These are phyloP conservation scores for Patella vulgata DNA, from an alignment of 1,140 invertebrate species.

Conservation along the genomic window DNA sequence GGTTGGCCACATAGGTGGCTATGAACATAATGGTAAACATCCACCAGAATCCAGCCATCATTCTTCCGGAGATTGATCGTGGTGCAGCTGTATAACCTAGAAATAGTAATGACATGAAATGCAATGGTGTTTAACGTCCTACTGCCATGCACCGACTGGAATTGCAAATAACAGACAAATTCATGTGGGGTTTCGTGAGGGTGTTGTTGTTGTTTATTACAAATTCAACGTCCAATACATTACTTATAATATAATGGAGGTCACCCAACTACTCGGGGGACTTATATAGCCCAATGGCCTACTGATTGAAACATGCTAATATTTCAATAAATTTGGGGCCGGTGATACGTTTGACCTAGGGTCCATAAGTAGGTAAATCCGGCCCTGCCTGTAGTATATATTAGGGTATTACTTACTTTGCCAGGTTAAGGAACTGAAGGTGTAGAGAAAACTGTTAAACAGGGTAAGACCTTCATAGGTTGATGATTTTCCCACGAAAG, in stretches of 20 bases:
- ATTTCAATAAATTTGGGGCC: too few species aligned
- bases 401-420: conserved; percentile 30
- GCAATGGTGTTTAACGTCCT: too few species aligned
- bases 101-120: not conserved
- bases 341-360: too few species aligned
- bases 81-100: conserved; percentile 36
- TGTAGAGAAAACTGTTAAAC: conserved; percentile 29
- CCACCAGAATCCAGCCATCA: conserved; percentile 32
- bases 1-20: conserved; percentile 28
- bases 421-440: conserved; percentile 27
- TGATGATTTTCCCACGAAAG: conserved; percentile 26
- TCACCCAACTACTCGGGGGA: too few species aligned
- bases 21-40: conserved; percentile 30
- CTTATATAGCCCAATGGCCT: too few species aligned
- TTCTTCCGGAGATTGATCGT: conserved; percentile 30
- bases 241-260: too few species aligned
- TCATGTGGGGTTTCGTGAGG: too few species aligned
- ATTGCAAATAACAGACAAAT: not conserved
- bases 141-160: not conserved
- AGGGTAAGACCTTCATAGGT: conserved; percentile 29
- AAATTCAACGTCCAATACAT: too few species aligned
- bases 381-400: too few species aligned
- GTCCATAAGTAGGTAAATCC: too few species aligned
- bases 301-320: too few species aligned
- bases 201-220: too few species aligned